Evolutionary conservation across 1,140 invertebrate genomes (phyloP).

Genomic region (Heterodera carotae): DNA sequence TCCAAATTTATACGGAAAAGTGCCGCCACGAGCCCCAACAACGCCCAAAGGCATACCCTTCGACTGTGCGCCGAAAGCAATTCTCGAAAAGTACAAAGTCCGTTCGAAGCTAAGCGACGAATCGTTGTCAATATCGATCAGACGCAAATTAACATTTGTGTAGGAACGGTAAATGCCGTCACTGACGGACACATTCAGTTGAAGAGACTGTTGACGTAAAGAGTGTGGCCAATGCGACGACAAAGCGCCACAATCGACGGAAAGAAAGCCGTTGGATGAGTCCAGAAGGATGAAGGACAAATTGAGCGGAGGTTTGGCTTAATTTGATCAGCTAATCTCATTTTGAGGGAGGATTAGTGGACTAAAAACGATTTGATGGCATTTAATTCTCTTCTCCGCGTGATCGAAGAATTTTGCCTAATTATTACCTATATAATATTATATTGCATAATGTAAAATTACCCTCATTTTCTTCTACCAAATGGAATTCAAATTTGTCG

Average conservation of each 20-base stretch:
- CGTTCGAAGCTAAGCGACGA: conserved; percentile 53
- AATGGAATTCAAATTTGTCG: conserved; percentile 42
- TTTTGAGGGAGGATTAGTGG: too few species aligned
- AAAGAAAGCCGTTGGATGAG: conserved; percentile 37
- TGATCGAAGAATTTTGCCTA: too few species aligned
- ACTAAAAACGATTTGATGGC: too few species aligned
- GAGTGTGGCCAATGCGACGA: too few species aligned
- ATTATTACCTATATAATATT: too few species aligned
- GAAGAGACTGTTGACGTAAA: not conserved
- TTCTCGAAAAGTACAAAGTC: conserved; percentile 44
- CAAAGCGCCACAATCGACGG: not conserved
- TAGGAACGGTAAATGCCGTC: conserved; percentile 55
- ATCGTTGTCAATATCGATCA: conserved; percentile 27
- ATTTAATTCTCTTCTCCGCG: too few species aligned
- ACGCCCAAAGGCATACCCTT: conserved; percentile 33
- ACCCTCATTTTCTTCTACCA: conserved; percentile 58
- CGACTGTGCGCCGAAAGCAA: not conserved
- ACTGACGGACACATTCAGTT: conserved; percentile 55
- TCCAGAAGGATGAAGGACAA: conserved; percentile 52
- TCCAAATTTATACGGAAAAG: conserved; percentile 43
- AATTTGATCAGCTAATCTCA: too few species aligned
- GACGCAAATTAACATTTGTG: conserved; percentile 36
- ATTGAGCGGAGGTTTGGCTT: too few species aligned
- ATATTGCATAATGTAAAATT: too few species aligned
- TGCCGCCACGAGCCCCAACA: conserved; percentile 46